Evolutionary conservation across 1,140 invertebrate genomes (phyloP).

Genomic region (Bombus haemorrhoidalis): DNA sequence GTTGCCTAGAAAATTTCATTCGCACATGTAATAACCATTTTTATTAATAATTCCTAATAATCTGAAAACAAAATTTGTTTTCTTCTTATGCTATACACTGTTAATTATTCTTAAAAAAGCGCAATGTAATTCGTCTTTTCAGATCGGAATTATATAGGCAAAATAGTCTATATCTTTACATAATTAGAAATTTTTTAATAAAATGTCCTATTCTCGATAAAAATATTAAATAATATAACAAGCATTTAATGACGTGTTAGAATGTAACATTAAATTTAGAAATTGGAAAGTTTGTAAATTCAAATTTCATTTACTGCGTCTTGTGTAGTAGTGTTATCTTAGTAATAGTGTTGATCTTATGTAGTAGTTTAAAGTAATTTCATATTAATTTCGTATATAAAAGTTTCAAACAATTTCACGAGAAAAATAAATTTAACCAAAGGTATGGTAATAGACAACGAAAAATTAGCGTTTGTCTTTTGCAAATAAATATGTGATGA

Average conservation of each 20-base stretch:
- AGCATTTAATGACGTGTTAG: too few relatives aligned
- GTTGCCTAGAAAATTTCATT: neutral
- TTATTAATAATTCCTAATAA: neutral
- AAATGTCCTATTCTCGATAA: too few relatives aligned
- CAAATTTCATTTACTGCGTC: too few relatives aligned
- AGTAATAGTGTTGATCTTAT: too few relatives aligned
- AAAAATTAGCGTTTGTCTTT: neutral
- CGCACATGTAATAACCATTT: neutral
- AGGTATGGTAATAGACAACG: neutral
- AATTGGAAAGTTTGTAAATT: too few relatives aligned
- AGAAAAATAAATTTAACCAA: neutral
- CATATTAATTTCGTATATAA: neutral
- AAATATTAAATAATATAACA: too few relatives aligned
- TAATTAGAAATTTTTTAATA: too few relatives aligned
- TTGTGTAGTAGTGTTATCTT: too few relatives aligned
- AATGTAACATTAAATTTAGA: too few relatives aligned
- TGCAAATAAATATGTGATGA: neutral
- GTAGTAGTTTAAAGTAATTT: neutral
- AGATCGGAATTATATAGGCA: too few relatives aligned
- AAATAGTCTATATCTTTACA: too few relatives aligned
- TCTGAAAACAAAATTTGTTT: neutral
- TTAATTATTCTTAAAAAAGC: neutral
- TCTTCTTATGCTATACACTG: neutral
- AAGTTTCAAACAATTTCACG: neutral
- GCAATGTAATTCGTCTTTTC: neutral